Conservation (phyloP, 2,113 vertebrate genomes). For the Nothocercus julius region DNA sequence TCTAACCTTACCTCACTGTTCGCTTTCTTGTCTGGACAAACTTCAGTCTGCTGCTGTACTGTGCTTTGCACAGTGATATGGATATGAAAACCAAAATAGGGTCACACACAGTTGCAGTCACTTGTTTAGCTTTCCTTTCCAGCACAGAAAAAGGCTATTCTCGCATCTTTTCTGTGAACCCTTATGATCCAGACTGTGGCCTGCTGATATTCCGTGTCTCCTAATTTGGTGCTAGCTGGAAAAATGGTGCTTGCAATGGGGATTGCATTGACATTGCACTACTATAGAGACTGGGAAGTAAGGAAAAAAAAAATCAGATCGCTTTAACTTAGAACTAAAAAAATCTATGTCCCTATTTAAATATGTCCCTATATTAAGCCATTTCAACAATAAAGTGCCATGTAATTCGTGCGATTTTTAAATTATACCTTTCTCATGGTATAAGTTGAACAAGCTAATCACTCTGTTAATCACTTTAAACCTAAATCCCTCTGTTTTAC, state of each 20-base stretch:
- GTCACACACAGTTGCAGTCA: neutral
- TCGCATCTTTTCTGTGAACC: neutral
- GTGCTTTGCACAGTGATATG: neutral
- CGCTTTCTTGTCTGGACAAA: neutral
- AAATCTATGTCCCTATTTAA: neutral
- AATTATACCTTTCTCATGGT: neutral
- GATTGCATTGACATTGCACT: neutral
- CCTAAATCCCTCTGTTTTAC: neutral
- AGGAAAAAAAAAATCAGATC: neutral
- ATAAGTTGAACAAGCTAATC: neutral
- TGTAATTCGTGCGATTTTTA: neutral
- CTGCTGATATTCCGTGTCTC: neutral
- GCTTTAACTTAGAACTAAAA: neutral
- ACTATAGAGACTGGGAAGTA: neutral
- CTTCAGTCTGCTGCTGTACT: neutral
- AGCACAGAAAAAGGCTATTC: neutral
- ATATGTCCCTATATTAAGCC: neutral
- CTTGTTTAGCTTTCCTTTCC: neutral
- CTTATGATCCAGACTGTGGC: neutral
- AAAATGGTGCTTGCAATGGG: neutral
- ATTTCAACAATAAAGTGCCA: neutral
- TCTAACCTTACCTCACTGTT: neutral
- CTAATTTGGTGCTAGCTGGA: neutral
- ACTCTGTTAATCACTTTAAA: neutral
- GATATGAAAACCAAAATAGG: fast-evolving